Percentiles rank a stretch among this genome's conserved stretches.
These are phyloP conservation scores for Petroica traversi DNA, from an alignment of 2,113 vertebrate genomes.

Conservation along the genomic window DNA sequence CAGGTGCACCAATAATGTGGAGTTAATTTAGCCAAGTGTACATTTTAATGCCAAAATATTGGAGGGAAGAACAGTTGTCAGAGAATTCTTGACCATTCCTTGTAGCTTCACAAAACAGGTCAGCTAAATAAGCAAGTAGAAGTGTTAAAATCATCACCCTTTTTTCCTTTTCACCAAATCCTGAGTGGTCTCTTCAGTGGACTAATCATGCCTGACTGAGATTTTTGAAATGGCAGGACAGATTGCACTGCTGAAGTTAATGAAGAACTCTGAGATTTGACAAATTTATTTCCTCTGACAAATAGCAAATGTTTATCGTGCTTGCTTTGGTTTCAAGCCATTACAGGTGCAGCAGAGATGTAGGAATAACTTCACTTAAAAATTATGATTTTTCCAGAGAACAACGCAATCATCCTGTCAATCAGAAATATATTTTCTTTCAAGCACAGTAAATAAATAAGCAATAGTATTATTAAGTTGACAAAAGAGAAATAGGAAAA, in stretches of 20 bases:
- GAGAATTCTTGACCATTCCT: neutral
- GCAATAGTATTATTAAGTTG: constrained; percentile 63
- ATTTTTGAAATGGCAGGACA: neutral
- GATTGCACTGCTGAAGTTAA: constrained; percentile 54
- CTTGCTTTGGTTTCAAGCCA: constrained; percentile 69
- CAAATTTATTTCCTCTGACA: constrained; percentile 70
- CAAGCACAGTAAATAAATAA: constrained; percentile 54
- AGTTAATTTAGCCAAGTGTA: neutral
- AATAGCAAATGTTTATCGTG: constrained; percentile 43
- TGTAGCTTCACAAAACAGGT: neutral
- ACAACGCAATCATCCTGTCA: constrained; percentile 66
- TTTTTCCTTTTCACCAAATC: neutral
- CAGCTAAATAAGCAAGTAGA: neutral
- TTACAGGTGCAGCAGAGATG: constrained; percentile 53
- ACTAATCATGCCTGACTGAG: neutral
- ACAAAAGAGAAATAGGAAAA: constrained; percentile 44
- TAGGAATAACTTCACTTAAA: constrained; percentile 60
- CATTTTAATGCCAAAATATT: neutral
- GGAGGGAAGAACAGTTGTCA: neutral
- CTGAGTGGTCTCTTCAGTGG: neutral
- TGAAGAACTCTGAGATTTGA: constrained; percentile 60
- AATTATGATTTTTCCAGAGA: constrained; percentile 56
- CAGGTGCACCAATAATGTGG: neutral
- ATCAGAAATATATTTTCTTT: constrained; percentile 59
- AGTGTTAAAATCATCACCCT: neutral